These are phyloP conservation scores for Antedon mediterranea DNA, from an alignment of 53 echinoderm and acorn worm species.

Conservation along the genomic window DNA sequence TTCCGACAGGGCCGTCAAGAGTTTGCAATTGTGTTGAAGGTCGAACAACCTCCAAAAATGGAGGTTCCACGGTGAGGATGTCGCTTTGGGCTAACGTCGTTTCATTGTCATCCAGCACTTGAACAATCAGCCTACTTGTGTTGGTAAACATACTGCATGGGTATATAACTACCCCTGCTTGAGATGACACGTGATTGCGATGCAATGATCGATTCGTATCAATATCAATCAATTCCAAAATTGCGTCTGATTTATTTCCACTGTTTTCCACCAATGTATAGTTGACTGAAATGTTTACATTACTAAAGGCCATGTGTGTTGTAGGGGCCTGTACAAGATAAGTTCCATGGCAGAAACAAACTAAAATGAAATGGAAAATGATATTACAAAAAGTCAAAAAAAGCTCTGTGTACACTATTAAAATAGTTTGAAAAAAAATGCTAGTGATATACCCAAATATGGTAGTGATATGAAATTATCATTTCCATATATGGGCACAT, in stretches of 20 bases:
- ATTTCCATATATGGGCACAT: too few relatives aligned
- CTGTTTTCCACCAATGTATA: background rate
- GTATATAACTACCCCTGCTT: background rate
- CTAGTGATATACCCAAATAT: too few relatives aligned
- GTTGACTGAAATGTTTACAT: slow-evolving; percentile 23
- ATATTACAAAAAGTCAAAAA: background rate
- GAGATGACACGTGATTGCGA: background rate
- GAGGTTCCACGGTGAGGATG: background rate
- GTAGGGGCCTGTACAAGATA: background rate
- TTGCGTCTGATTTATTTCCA: background rate
- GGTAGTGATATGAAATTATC: too few relatives aligned
- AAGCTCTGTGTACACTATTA: too few relatives aligned
- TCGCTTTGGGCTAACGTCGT: background rate
- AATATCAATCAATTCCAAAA: background rate
- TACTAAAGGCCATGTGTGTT: slow-evolving; percentile 19
- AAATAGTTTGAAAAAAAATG: too few relatives aligned
- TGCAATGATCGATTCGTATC: background rate
- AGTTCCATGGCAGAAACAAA: background rate
- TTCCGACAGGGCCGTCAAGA: background rate
- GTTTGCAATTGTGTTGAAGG: background rate
- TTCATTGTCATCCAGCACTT: background rate
- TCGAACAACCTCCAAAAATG: background rate
- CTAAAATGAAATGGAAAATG: background rate
- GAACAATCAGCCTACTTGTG: background rate
- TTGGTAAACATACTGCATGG: background rate